These are phyloP conservation scores for Clavelina lepadiformis DNA, from an alignment of 23 tunicate species.

Conservation along the genomic window DNA sequence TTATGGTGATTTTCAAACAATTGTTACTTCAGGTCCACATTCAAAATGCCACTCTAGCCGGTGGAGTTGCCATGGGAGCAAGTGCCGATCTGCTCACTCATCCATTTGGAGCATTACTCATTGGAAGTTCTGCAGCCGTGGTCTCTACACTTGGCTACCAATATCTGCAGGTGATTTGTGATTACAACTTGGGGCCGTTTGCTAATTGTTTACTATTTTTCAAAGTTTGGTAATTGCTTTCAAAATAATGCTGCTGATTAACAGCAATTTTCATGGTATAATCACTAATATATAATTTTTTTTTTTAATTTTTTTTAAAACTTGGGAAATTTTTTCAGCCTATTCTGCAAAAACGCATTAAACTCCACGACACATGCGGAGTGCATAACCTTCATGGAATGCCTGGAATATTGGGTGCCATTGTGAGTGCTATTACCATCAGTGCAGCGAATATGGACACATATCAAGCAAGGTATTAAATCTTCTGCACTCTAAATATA, in stretches of 20 bases:
- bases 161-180: conserved; percentile 64
- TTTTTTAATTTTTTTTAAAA: no score
- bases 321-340: conserved; percentile 51
- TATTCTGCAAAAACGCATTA: conserved; percentile 26
- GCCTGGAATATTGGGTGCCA: conserved; percentile 87
- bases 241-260: no score
- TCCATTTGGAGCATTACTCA: conserved; percentile 84
- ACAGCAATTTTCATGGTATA: no score
- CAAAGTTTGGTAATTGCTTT: no score
- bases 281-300: no score
- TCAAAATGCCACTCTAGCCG: conserved; percentile 98
- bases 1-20: no score
- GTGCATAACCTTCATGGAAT: conserved; percentile 87
- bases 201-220: not conserved
- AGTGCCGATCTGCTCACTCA: conserved; percentile 72
- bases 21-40: conserved; percentile 96
- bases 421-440: conserved; percentile 59
- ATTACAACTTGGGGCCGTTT: not conserved
- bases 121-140: conserved; percentile 71
- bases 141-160: conserved; percentile 77
- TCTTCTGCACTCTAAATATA: no score
- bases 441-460: conserved; percentile 43
- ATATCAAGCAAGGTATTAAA: conserved; percentile 52
- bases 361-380: conserved; percentile 96
- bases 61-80: conserved; percentile 97